phyloP scores from a whole-genome alignment of 2,888 invertebrate genomes.

The Pollenia amentaria region DNA sequence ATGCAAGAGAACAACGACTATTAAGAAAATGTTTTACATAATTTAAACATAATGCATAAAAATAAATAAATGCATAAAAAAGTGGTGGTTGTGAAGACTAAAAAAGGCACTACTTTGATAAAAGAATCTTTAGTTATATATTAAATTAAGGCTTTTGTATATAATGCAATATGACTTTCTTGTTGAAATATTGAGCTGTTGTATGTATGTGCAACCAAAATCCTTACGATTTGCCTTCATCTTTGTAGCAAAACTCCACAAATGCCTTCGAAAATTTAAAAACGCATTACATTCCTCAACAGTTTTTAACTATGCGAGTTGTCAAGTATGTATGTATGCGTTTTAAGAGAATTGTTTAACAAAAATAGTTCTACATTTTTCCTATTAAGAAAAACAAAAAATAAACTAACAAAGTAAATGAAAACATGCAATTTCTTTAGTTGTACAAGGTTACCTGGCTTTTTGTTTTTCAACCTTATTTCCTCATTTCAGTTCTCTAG shows the following conservation, averaged over 20 bases:
- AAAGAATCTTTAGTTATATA: too few species aligned
- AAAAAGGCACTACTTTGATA: not conserved
- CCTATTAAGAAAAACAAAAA: not conserved
- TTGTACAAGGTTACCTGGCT: constrained; percentile 11
- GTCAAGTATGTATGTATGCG: not conserved
- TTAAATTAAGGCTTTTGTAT: too few species aligned
- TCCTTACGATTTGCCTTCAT: too few species aligned
- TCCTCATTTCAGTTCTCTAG: not conserved
- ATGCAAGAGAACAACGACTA: constrained; percentile 13
- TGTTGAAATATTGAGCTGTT: too few species aligned
- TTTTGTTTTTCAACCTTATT: not conserved
- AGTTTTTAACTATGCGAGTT: not conserved
- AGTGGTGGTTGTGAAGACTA: not conserved
- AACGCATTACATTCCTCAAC: not conserved
- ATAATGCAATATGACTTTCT: too few species aligned
- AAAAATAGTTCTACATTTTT: not conserved
- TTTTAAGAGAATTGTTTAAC: not conserved
- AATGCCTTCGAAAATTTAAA: not conserved
- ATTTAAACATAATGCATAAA: not conserved
- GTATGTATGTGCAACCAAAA: too few species aligned
- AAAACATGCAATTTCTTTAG: constrained; percentile 5
- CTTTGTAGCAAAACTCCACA: not conserved
- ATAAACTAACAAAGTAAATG: not conserved
- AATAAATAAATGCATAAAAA: not conserved
- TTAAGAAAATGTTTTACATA: constrained; percentile 21